Evolutionary conservation across 2,113 vertebrate genomes (phyloP), one percentile per base, ranked within the genome.

Genomic region (Cynoglossus semilaevis): DNA sequence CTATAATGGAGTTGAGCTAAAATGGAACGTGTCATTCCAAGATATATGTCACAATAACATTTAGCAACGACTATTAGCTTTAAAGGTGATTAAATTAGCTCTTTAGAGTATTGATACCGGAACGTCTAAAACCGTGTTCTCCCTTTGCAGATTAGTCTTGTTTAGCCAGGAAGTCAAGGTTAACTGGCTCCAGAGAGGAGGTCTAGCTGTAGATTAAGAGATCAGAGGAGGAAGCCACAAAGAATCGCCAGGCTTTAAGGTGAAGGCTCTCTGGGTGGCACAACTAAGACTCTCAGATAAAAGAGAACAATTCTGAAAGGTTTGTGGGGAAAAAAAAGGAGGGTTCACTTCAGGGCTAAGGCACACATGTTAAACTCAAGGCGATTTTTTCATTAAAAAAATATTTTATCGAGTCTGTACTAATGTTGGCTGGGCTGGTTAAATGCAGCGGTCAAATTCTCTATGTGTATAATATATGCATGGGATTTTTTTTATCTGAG

Each of bases 111-210:
- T 29, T 29, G 22, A 29, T 29, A 6, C 22, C 6, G 22, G 22
- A 29, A n/a, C n/a, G n/a, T 37, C 36, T 53, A 35, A 65, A 61
- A 65, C 37, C n/a, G 10, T 13, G 58, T 15, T 47, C 55, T 65
- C 40, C 36, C 41, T 11, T 45, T 40, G 19, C 55, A 74, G 50
- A 59, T 76, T 63, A 71, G 45, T 42, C 49, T 64, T 45, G 46
- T 51, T 68, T 60, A 22, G 52, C 41, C 41, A n/a, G 48, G 45
- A 70, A 19, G 72, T 70, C 69, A 63, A 56, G 44, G 48, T 71
- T 80, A 77, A 67, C 22, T 29, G 22, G 49, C 54, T 51, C 74
- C 60, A 74, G 61, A 79, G 78, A 80, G 55, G 29, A 18, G 36
- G 18, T 53, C 43, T 51, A 35, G 5, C 17, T 63, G 15, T 1